Percentiles rank a stretch among this genome's conserved stretches.
These are phyloP conservation scores for Hofmannophila pseudospretella DNA, from an alignment of 2,888 invertebrate species.

Conservation along the genomic window DNA sequence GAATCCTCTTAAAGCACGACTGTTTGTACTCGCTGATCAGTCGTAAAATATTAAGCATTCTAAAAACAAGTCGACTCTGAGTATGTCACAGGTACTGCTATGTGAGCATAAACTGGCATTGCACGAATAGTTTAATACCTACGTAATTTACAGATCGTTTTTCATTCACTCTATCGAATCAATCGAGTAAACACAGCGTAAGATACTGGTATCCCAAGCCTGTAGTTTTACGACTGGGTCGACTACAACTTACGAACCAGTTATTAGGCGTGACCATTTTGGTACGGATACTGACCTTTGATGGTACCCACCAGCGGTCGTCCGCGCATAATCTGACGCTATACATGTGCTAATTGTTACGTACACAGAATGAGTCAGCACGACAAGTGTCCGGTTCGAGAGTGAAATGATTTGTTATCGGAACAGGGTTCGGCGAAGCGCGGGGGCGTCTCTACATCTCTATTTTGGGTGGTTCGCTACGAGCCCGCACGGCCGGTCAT, in stretches of 20 bases:
- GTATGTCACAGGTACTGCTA: neutral
- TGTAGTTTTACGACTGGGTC: conserved; percentile 70
- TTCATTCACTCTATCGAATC: conserved; percentile 60
- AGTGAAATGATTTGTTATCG: conserved; percentile 39
- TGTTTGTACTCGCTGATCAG: too few species aligned
- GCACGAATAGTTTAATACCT: conserved; percentile 4
- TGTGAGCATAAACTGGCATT: neutral
- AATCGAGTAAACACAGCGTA: conserved; percentile 68
- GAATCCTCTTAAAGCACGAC: too few species aligned
- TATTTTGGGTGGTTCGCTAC: conserved; percentile 39
- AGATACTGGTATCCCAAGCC: conserved; percentile 70
- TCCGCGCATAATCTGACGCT: conserved; percentile 59
- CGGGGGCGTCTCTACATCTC: conserved; percentile 37
- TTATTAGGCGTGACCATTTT: conserved; percentile 78
- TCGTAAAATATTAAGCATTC: too few species aligned
- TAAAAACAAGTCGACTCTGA: neutral
- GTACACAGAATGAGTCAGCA: conserved; percentile 61
- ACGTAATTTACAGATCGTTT: conserved; percentile 28
- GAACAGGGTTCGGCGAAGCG: conserved; percentile 22
- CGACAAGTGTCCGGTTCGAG: conserved; percentile 47
- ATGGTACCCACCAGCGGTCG: conserved; percentile 62
- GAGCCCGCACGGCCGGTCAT: conserved; percentile 33
- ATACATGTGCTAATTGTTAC: conserved; percentile 70
- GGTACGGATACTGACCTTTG: conserved; percentile 77
- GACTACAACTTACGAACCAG: conserved; percentile 74